phyloP scores from a whole-genome alignment of 2,113 vertebrate species.

The Sturnus vulgaris region DNA sequence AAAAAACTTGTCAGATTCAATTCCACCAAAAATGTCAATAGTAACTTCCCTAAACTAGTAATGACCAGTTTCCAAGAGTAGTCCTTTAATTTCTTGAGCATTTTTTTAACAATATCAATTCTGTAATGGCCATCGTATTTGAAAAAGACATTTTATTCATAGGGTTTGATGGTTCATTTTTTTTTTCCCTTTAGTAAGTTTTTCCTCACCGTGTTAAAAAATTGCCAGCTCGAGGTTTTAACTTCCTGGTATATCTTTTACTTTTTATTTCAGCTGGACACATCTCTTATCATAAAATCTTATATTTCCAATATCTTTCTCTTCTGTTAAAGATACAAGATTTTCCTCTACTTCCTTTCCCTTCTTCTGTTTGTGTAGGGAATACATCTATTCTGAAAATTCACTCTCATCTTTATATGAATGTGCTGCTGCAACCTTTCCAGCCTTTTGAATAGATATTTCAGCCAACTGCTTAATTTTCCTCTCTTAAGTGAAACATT shows the following conservation, averaged over 20 bases:
- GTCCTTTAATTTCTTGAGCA: background rate
- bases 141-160: background rate
- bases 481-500: background rate
- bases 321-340: background rate
- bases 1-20: background rate
- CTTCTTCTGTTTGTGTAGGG: background rate
- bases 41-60: background rate
- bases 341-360: background rate
- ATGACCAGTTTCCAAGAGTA: background rate
- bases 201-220: background rate
- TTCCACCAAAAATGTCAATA: background rate
- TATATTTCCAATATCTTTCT: background rate
- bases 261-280: background rate
- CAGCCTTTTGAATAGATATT: background rate
- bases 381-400: background rate
- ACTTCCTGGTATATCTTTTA: background rate
- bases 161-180: rapidly evolving
- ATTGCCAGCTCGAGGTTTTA: background rate
- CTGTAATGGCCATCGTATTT: background rate
- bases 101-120: background rate
- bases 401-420: background rate
- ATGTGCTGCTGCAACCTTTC: background rate
- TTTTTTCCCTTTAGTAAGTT: background rate
- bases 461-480: background rate
- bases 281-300: background rate